Base-by-base conservation (phyloP, 2,113 vertebrate species). In the Rhinoptilus africanus region DNA sequence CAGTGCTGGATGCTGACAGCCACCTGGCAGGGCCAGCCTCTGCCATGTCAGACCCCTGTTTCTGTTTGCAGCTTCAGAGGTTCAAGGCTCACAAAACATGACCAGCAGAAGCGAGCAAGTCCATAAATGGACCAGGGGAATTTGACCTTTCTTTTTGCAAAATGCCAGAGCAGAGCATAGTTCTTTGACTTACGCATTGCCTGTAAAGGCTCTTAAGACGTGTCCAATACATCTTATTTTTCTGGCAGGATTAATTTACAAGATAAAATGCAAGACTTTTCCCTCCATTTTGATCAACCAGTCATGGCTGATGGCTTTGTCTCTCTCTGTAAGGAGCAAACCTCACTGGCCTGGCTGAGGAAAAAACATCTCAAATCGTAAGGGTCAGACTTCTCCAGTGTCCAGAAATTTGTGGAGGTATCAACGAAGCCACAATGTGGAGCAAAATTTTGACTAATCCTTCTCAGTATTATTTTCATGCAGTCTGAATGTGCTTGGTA, bases 301-400 rank as follows among this genome's bases (percentile, higher is more conserved):
- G 14, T 51, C 1, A 0, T 35, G 18, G 8, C 8, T 62, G 8
- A 34, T 19, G 35, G 4, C 13, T 20, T 10, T 43, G 5, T n/a
- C 22, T 37, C 7, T 62, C 10, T 37, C 30, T 41, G 13, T 48
- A 69, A 51, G 22, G 8, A 32, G 10, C 9, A 53, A 85, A 37
- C 2, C 12, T 53, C 43, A 41, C 37, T 19, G 7, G 4, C 12
- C 12, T 37, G 13, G 11, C 8, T 72, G 12, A 73, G n/a, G 43
- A 81, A 93, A 82, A 15, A 5, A 43, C 14, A 8, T 34, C 24
- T 45, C 18, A 69, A 5, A 50, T 23, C 19, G 2, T 28, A 32
- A 82, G 43, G 13, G 21, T 14, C 28, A 45, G 18, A 41, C 73
- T 60, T 88, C 82, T 35, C 10, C 12, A 41, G 6, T 19, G 26